Evolutionary conservation across 2,113 vertebrate genomes (phyloP), one percentile per base, ranked within the genome.

Genomic region (Gadus chalcogrammus): DNA sequence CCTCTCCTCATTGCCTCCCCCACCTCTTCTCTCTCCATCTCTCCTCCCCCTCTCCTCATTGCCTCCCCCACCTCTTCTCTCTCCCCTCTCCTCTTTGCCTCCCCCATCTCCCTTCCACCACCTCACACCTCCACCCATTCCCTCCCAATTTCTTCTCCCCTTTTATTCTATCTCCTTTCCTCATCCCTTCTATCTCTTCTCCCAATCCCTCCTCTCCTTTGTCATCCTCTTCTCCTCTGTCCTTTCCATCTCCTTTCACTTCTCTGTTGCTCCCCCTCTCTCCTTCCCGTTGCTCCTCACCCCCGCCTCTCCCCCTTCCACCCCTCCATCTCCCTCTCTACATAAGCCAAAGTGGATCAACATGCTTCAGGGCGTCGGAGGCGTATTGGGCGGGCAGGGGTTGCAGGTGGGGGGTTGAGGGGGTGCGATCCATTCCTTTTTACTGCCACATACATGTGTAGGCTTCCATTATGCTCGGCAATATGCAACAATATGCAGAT

Each of bases 401-500:
- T 27, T 61, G 8, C 61, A 28, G 15, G 55, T 13, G 55, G 55
- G 17, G 69, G 70, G 67, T 66, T 61, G 65, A 61, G 65, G 31
- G 12, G 4, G 56, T 76, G 15, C 0, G 61, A 79, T 84, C 83
- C 86, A 74, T 75, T 82, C 73, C 73, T 86, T 55, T 35, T 73
- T 62, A 16, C 48, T 31, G 59, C 56, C 83, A 74, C 85, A 85
- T 85, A 84, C 74, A 82, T 76, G 74, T 88, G 87, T 80, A 80
- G 84, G 87, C 87, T 82, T 88, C 85, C 89, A 91, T 90, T 90
- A 91, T 85, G 72, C 74, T 81, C 80, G 86, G 82, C 87, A 85
- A 87, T 89, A 87, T 91, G 82, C 80, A 84, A 82, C 79, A 85
- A 87, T 87, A 89, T 91, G 90, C 79, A 85, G 86, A 86, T 91